Base-by-base conservation (phyloP, 1,140 invertebrate genomes). In the Ptiloglossa arizonensis region DNA sequence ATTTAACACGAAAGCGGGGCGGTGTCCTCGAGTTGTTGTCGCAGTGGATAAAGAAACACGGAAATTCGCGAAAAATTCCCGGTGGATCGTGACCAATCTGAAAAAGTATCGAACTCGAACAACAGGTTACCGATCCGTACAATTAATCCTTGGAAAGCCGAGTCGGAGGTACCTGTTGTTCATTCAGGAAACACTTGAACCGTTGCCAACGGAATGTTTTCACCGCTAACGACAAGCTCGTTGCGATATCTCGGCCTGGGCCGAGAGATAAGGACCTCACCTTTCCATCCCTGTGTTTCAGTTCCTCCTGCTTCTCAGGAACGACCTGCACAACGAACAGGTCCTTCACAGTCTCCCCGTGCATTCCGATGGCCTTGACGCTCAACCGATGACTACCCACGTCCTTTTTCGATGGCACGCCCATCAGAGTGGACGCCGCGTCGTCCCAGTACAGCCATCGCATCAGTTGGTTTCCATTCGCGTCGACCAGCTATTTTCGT, bases 271-370 rank as follows among this genome's bases (percentile, higher is more conserved):
- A 59, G 46, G 17, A 38, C 29, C 67, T 85, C 77, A 92, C 91
- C 87, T 89, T 91, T 46, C 85, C 87, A 68, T 92, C 85, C 73
- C 89, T 90, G 72, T 89, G 87, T 56, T 83, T 89, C 57, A 84
- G 81, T 60, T 90, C 83, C 15, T 87, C 84, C 24, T 79, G 69
- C 32, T 89, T 89, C 44, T 91, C 90, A 0, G 90, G 91, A 3
- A 93, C 69, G 5, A 95, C 94, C 85, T 95, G 93, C 48, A 96
- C 89, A 64, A 93, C 92, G 86, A 95, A 94, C 24, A 91, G 89
- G 87, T 94, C 94, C 79, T 93, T 92, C 29, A 93, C 91, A 63
- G 85, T 76, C 67, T 89, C 87, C 32, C 87, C 89, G 44, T 89
- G 86, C 50, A 92, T 92, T 35, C 90, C 92, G 67, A 90, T 70